Conservation (phyloP, 2,888 invertebrate species). For the Tipula vernalis region DNA sequence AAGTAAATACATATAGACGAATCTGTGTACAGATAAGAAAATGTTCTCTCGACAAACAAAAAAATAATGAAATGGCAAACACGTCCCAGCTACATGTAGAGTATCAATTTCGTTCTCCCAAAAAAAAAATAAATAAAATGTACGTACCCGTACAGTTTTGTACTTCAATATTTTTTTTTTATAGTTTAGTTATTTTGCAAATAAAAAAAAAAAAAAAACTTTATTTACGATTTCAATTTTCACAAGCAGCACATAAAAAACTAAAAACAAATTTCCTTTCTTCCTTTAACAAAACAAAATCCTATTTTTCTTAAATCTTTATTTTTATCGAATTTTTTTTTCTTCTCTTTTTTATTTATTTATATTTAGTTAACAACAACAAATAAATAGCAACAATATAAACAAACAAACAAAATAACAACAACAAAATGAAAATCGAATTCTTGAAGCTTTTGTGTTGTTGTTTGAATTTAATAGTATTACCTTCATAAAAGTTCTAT, state of each 20-base stretch:
- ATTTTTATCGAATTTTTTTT: background rate
- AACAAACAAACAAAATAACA: background rate
- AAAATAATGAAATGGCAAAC: background rate
- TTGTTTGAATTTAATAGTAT: background rate
- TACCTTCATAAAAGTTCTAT: background rate
- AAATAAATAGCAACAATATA: background rate
- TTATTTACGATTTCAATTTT: constrained; percentile 4
- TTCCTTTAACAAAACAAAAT: background rate
- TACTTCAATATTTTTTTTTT: background rate
- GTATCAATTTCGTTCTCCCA: background rate
- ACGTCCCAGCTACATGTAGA: background rate
- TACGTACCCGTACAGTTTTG: background rate
- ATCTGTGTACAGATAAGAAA: background rate
- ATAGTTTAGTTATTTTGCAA: background rate
- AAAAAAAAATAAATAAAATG: background rate
- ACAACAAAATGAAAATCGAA: background rate
- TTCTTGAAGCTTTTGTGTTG: background rate
- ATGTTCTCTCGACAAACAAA: background rate
- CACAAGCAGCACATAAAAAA: background rate
- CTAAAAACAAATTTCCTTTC: background rate
- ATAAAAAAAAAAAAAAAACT: background rate
- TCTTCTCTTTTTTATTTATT: background rate
- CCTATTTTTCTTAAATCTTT: background rate
- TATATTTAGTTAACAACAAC: background rate
- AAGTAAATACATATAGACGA: background rate